Base-by-base conservation (phyloP, 1,140 invertebrate species). In the Halotydeus destructor region DNA sequence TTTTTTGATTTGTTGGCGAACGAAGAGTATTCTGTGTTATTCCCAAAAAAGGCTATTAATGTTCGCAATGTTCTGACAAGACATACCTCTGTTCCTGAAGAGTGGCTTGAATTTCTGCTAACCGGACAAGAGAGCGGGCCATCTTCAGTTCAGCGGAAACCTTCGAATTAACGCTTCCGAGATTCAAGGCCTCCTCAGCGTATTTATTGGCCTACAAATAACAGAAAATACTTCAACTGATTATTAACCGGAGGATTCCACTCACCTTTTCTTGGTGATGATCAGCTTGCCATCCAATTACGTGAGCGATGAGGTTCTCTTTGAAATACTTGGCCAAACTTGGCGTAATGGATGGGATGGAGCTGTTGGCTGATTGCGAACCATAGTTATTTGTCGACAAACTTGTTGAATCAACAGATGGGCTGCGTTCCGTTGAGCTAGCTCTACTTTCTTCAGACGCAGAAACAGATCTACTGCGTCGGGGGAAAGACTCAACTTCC, bases 31-130 rank as follows among this genome's bases (percentile, higher is more conserved):
- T 69, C 79, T 82, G 60, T n/a, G 36, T 23, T 5, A 22, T 38
- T 38, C 25, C 46, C 24, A 50, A 51, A 35, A 41, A 33, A 37
- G 24, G 47, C 30, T 6, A 25, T 41, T 4, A 35, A 44, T 16
- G 23, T 24, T 43, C 19, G 22, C 14, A 16, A 23, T 3, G 24
- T 27, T 32, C 18, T 26, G 16, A 5, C 32, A 9, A 2, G 2
- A 62, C 65, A 58, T 57, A 88, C 84, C 86, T 86, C 70, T 93
- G 85, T 69, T 93, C 85, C 68, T 91, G 83, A 60, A 93, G 66
- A 47, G 86, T 93, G 43, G 86, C 83, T 68, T 88, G 82, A 61
- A 93, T 93, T 71, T 94, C 86, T 25, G 83, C 85, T 54, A 86
- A 71, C 54, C 88, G 72, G 48, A 94, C 88, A 55, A 89, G 67